phyloP scores from a whole-genome alignment of 2,888 invertebrate species.

The Omphaloscelis lunosa region DNA sequence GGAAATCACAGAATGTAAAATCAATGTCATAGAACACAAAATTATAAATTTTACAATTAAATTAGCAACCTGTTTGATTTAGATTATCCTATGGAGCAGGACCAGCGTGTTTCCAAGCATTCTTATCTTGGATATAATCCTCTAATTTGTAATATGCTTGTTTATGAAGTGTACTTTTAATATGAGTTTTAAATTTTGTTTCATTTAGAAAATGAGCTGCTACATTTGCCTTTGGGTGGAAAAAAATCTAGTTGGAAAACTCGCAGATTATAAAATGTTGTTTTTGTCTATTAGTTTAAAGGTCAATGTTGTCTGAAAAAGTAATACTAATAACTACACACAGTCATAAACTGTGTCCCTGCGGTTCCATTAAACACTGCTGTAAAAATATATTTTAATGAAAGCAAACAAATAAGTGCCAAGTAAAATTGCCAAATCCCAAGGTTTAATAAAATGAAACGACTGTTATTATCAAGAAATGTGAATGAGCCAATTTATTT shows the following conservation, averaged over 20 bases:
- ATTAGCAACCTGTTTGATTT: too few species aligned
- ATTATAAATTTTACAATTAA: too few species aligned
- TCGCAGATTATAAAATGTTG: background rate
- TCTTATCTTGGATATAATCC: too few species aligned
- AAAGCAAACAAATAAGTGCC: constrained; percentile 35
- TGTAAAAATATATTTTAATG: constrained; percentile 37
- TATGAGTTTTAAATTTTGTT: too few species aligned
- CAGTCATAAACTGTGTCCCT: constrained; percentile 13
- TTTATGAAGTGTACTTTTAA: too few species aligned
- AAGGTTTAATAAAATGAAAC: constrained; percentile 41
- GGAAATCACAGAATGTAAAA: too few species aligned
- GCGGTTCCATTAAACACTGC: background rate
- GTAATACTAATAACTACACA: constrained; percentile 12
- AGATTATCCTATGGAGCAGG: too few species aligned
- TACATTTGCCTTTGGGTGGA: background rate
- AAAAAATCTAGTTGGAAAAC: background rate
- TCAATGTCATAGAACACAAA: too few species aligned
- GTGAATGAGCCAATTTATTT: constrained; percentile 43
- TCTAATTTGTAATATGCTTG: too few species aligned
- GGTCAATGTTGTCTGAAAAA: background rate
- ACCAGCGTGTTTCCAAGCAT: too few species aligned
- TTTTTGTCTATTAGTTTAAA: background rate
- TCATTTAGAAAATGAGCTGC: background rate
- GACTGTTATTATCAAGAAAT: constrained; percentile 16
- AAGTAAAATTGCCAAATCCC: constrained; percentile 13